A percentile compares a stretch with the other conserved stretches of the same genome.
Conservation (phyloP, 2,888 invertebrate species). For the Heliconius sara region DNA sequence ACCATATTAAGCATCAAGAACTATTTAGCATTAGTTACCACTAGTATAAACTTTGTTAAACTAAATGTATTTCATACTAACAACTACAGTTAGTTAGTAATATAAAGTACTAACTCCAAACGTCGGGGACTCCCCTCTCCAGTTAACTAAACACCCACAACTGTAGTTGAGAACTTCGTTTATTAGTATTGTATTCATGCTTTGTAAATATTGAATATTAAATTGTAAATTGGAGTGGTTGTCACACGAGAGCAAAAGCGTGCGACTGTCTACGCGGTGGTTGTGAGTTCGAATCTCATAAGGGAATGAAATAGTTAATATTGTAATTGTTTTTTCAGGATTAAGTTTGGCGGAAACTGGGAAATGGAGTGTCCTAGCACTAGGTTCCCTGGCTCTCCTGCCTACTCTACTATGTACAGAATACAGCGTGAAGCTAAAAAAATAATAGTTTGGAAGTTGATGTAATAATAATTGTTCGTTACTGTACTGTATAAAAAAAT, state of each 20-base stretch:
- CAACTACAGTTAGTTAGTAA: background rate
- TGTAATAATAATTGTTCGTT: too few species aligned
- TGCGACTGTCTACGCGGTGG: background rate
- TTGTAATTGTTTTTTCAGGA: too few species aligned
- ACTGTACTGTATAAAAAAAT: too few species aligned
- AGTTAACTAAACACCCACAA: constrained; percentile 21
- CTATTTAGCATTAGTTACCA: background rate
- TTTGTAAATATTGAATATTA: background rate
- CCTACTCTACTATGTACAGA: too few species aligned
- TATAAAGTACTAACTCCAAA: background rate
- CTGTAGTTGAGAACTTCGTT: constrained; percentile 5
- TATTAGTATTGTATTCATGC: background rate
- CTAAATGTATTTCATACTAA: background rate
- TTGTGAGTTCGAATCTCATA: background rate
- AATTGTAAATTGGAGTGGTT: background rate
- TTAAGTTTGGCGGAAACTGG: background rate
- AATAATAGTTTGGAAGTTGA: too few species aligned
- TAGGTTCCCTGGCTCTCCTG: background rate
- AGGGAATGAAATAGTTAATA: too few species aligned
- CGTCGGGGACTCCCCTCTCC: background rate
- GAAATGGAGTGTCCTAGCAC: background rate
- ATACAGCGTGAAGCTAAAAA: too few species aligned
- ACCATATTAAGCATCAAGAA: background rate
- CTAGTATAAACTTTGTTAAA: background rate
- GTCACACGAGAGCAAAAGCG: too few species aligned